Percentiles rank a stretch among this genome's conserved stretches.
These are phyloP conservation scores for Lerema accius DNA, from an alignment of 1,140 invertebrate genomes.

Conservation along the genomic window DNA sequence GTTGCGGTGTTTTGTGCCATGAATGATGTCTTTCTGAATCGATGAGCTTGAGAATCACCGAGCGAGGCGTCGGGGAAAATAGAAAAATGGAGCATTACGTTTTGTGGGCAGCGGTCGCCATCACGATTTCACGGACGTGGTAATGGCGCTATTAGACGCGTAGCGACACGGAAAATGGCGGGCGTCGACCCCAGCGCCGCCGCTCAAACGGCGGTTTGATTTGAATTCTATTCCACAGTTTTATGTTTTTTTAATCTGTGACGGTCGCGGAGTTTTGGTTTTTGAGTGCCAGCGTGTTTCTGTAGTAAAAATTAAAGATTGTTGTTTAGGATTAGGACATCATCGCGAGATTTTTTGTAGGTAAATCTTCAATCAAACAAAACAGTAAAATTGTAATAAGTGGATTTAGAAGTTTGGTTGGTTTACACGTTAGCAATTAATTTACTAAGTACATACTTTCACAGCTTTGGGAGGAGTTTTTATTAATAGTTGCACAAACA, in stretches of 20 bases:
- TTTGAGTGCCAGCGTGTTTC: not conserved
- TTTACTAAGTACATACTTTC: no score
- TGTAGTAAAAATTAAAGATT: no score
- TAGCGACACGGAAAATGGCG: slow-evolving; percentile 67
- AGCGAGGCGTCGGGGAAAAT: slow-evolving; percentile 40
- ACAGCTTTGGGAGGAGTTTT: no score
- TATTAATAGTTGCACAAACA: no score
- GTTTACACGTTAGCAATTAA: no score
- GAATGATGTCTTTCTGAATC: slow-evolving; percentile 32
- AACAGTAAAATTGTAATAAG: no score
- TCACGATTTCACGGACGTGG: slow-evolving; percentile 70
- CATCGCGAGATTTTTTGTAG: no score
- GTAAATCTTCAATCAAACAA: no score
- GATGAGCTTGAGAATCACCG: slow-evolving; percentile 30
- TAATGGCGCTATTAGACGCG: slow-evolving; percentile 66
- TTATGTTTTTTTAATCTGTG: slow-evolving; percentile 26
- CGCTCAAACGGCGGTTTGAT: slow-evolving; percentile 41
- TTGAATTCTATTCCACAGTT: slow-evolving; percentile 38
- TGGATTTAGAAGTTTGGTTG: no score
- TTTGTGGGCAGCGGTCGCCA: slow-evolving; percentile 63
- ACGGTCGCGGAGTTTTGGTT: not conserved
- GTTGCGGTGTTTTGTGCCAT: slow-evolving; percentile 23
- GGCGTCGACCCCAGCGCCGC: slow-evolving; percentile 51
- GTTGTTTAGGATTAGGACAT: no score
- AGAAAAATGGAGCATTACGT: slow-evolving; percentile 66